Evolutionary conservation across 2,113 vertebrate genomes (phyloP).

Genomic region (Rhea americana): DNA sequence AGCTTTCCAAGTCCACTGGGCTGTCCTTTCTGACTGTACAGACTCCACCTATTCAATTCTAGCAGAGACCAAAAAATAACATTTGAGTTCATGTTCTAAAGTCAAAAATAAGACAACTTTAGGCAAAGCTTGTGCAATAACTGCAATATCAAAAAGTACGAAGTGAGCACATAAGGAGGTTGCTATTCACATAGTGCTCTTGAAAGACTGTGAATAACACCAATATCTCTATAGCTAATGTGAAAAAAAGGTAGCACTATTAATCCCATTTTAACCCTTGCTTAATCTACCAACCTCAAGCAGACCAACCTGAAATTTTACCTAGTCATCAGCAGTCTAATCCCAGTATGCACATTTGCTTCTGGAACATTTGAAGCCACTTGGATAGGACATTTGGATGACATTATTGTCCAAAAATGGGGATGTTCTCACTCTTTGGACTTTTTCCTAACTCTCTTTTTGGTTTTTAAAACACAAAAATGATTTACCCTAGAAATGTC

Average conservation of each 20-base stretch:
- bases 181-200: not conserved
- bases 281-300: not conserved
- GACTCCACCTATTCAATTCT: not conserved
- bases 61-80: not conserved
- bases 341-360: constrained; percentile 36
- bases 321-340: constrained; percentile 8
- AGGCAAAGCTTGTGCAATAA: not conserved
- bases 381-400: constrained; percentile 61
- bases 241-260: not conserved
- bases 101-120: not conserved
- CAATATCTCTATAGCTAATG: not conserved
- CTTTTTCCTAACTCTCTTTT: constrained; percentile 54
- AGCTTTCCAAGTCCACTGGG: not conserved
- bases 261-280: constrained; percentile 19
- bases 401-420: constrained; percentile 67
- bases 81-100: not conserved
- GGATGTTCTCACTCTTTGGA: constrained; percentile 67
- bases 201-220: not conserved
- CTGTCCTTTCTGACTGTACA: not conserved
- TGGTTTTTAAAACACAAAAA: constrained; percentile 53
- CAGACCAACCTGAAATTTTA: constrained; percentile 53
- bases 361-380: constrained; percentile 57
- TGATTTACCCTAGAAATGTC: constrained; percentile 69
- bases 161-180: not conserved
- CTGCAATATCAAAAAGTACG: not conserved